Evolutionary conservation across 2,797 vertebrate species (phyloP).

Genomic region (Coccyzus lansbergi): DNA sequence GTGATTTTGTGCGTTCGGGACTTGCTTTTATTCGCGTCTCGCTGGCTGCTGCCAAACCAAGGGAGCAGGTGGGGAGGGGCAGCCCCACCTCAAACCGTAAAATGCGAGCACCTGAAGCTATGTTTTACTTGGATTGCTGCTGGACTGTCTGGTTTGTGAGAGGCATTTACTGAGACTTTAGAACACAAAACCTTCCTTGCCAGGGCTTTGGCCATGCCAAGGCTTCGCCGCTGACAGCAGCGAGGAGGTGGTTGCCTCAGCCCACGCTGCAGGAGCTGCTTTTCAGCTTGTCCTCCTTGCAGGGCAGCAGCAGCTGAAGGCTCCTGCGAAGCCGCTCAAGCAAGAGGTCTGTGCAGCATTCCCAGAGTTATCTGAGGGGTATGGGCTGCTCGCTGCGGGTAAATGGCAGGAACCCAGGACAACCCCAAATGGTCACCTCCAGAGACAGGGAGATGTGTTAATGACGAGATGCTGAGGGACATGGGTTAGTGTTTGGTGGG

Average conservation of each 20-base stretch:
- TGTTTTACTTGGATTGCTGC: conserved; percentile 24
- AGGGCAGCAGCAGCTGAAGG: neutral
- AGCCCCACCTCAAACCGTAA: conserved; percentile 19
- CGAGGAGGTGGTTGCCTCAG: neutral
- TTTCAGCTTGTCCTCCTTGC: neutral
- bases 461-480: too few species aligned
- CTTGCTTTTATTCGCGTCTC: neutral
- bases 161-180: neutral
- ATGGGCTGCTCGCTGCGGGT: neutral
- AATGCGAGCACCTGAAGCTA: conserved; percentile 49
- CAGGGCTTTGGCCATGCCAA: neutral
- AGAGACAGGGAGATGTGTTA: neutral
- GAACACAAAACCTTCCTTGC: neutral
- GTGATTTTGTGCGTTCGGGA: neutral
- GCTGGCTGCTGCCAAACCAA: neutral
- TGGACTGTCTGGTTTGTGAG: neutral
- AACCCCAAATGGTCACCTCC: neutral
- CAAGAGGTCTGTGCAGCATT: neutral
- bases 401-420: neutral
- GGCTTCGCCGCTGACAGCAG: neutral
- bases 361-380: neutral
- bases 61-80: conserved; percentile 44
- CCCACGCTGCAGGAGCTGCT: neutral
- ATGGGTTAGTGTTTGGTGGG: too few species aligned
- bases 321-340: neutral